Evolutionary conservation across 2,888 invertebrate genomes (phyloP).

Genomic region (Agrochola lychnidis): DNA sequence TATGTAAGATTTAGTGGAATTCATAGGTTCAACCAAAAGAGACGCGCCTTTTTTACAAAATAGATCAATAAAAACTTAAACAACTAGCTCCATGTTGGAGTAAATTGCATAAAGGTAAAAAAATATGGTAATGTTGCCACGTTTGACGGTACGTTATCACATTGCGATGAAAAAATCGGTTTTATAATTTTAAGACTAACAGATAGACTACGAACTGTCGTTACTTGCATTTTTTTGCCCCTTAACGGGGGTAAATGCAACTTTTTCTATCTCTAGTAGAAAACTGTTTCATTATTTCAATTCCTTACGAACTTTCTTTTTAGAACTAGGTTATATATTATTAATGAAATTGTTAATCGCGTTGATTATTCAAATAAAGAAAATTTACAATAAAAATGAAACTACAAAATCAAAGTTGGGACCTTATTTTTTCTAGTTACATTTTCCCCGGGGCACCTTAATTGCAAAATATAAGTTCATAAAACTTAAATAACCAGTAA

Average conservation of each 20-base stretch:
- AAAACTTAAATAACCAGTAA: neutral
- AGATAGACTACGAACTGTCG: slow-evolving; percentile 1
- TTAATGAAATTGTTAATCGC: slow-evolving; percentile 4
- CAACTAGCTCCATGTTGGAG: too few species aligned
- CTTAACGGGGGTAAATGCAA: slow-evolving; percentile 15
- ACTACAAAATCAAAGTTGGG: slow-evolving; percentile 11
- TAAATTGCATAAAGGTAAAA: too few species aligned
- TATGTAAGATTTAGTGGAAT: too few species aligned
- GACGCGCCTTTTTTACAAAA: too few species aligned
- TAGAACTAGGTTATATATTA: slow-evolving; percentile 3
- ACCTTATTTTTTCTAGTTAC: too few species aligned
- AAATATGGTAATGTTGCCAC: too few species aligned
- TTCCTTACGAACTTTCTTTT: slow-evolving; percentile 1
- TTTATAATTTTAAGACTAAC: slow-evolving; percentile 8
- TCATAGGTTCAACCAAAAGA: too few species aligned
- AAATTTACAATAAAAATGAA: slow-evolving; percentile 10
- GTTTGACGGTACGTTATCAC: too few species aligned
- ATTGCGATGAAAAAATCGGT: neutral
- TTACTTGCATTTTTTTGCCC: slow-evolving; percentile 11
- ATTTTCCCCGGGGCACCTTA: neutral
- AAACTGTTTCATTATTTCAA: slow-evolving; percentile 1
- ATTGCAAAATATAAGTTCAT: neutral
- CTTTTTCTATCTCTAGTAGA: slow-evolving; percentile 5
- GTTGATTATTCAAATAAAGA: neutral
- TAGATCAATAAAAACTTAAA: too few species aligned